Evolutionary conservation across 2,113 vertebrate species (phyloP).

Genomic region (Melozone crissalis): DNA sequence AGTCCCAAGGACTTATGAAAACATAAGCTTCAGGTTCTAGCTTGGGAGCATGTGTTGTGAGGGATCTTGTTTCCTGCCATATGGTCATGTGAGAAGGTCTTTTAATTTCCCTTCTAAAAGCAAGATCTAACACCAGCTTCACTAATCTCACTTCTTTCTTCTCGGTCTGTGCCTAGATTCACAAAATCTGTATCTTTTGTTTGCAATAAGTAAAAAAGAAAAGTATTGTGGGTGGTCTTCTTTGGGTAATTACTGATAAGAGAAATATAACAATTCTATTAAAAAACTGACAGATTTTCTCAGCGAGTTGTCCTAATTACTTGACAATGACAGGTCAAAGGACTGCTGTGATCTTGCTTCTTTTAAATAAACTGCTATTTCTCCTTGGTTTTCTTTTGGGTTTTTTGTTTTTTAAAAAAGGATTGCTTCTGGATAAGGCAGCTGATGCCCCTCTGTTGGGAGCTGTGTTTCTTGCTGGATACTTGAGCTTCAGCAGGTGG

Average conservation of each 20-base stretch:
- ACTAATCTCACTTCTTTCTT: background rate
- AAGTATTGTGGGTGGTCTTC: background rate
- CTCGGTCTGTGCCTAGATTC: background rate
- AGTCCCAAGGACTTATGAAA: background rate
- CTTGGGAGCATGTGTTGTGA: background rate
- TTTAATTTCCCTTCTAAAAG: background rate
- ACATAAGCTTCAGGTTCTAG: background rate
- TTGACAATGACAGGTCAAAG: background rate
- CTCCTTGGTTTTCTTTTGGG: background rate
- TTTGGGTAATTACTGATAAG: background rate
- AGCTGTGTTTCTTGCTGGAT: background rate
- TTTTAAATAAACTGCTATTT: background rate
- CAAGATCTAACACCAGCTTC: background rate
- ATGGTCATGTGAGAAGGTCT: background rate
- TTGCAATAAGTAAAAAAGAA: background rate
- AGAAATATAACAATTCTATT: background rate
- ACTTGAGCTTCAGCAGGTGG: background rate
- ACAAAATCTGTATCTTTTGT: background rate
- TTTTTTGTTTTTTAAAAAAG: background rate
- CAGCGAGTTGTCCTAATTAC: background rate
- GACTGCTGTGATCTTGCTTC: background rate
- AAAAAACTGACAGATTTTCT: background rate
- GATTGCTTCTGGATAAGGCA: background rate
- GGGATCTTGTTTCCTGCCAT: background rate
- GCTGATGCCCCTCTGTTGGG: background rate